phyloP scores from a whole-genome alignment of 2,113 vertebrate species.

The Caracal caracal region DNA sequence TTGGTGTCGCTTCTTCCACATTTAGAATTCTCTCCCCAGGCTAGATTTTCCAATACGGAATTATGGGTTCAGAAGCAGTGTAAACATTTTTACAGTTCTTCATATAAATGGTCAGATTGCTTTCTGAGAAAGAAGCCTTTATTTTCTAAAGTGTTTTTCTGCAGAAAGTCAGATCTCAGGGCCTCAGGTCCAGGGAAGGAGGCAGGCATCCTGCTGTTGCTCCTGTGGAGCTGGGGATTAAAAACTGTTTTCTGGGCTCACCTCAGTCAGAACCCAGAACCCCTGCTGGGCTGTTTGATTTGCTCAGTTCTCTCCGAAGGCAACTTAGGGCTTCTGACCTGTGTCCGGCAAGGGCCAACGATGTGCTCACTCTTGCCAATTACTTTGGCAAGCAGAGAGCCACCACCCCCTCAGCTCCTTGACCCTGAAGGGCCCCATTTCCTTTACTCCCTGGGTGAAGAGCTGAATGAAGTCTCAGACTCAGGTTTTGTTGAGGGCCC shows the following conservation, averaged over 20 bases:
- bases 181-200: background rate
- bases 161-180: background rate
- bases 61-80: background rate
- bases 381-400: background rate
- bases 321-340: background rate
- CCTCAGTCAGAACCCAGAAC: background rate
- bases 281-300: background rate
- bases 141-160: conserved; percentile 30
- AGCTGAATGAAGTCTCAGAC: background rate
- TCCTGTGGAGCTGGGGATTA: background rate
- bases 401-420: background rate
- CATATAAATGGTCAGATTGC: background rate
- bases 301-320: background rate
- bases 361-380: background rate
- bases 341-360: background rate
- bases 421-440: background rate
- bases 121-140: conserved; percentile 46
- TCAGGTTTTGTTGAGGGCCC: background rate
- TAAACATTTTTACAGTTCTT: conserved; percentile 2
- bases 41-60: background rate
- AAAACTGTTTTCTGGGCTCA: background rate
- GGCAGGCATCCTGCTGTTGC: background rate
- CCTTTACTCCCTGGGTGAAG: background rate
- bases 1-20: background rate
- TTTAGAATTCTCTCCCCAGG: background rate